Conservation (phyloP, 2,113 vertebrate genomes). For the Cricetomys ansorgei region DNA sequence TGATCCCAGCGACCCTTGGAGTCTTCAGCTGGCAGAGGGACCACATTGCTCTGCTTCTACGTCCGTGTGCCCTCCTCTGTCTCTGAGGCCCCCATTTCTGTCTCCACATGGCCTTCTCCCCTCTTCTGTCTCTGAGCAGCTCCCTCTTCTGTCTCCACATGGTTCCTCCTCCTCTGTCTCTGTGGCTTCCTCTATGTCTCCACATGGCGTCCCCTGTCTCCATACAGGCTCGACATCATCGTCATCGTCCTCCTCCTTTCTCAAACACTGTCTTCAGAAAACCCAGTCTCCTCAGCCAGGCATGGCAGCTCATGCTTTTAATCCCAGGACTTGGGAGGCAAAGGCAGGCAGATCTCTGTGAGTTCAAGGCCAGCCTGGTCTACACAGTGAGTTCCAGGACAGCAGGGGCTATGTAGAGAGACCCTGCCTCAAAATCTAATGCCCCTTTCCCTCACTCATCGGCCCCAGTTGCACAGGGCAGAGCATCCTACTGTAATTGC, state of each 20-base stretch:
- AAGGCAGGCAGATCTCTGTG: not conserved
- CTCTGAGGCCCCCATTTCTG: not conserved
- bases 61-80: not conserved
- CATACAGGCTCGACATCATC: too few relatives aligned
- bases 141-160: not conserved
- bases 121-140: not conserved
- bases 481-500: not conserved
- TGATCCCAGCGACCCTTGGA: not conserved
- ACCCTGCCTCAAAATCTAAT: not conserved
- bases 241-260: not conserved
- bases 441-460: not conserved
- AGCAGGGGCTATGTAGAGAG: not conserved
- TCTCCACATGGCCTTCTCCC: not conserved
- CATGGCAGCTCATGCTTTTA: not conserved
- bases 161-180: not conserved
- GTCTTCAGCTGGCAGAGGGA: not conserved
- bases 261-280: not conserved
- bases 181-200: not conserved
- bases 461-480: not conserved
- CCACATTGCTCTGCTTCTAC: too few relatives aligned
- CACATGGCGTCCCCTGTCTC: not conserved
- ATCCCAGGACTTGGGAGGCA: not conserved
- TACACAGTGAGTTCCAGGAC: not conserved
- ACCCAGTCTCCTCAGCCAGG: not conserved
- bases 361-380: not conserved